phyloP scores from a whole-genome alignment of 2,888 invertebrate species.

The Protonemura montana region DNA sequence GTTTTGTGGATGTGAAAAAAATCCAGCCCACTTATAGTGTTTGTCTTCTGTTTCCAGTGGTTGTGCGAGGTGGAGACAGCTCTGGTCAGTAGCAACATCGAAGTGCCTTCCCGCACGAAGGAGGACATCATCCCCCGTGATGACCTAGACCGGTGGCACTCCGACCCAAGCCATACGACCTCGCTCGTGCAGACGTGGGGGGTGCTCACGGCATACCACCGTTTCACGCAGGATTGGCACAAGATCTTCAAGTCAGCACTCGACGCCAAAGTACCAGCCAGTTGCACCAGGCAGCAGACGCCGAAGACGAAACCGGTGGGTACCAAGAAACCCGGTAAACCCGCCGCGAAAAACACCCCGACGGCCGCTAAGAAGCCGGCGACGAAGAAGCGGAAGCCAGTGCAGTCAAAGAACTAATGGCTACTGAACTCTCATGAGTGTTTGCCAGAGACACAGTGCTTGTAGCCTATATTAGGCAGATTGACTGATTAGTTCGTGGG shows the following conservation, averaged over 20 bases:
- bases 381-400: neutral
- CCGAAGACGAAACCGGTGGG: neutral
- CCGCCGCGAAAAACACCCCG: slow-evolving; percentile 23
- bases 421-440: neutral
- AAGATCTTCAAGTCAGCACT: slow-evolving; percentile 34
- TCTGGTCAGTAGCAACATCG: slow-evolving; percentile 59
- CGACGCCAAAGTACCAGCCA: neutral
- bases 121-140: slow-evolving; percentile 45
- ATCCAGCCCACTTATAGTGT: too few relatives aligned
- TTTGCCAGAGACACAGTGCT: neutral
- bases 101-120: slow-evolving; percentile 53
- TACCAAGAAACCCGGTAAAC: slow-evolving; percentile 13
- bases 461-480: slow-evolving; percentile 40
- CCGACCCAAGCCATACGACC: slow-evolving; percentile 60
- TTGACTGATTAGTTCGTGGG: neutral
- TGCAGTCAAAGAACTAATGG: neutral
- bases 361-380: neutral
- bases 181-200: slow-evolving; percentile 69
- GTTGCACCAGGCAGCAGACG: neutral
- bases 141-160: slow-evolving; percentile 43
- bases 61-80: slow-evolving; percentile 69
- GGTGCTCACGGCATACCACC: slow-evolving; percentile 67
- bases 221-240: slow-evolving; percentile 68
- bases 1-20: too few relatives aligned
- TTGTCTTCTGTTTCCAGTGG: slow-evolving; percentile 55